Conservation (phyloP, 2,113 vertebrate genomes). For the Rhadina sibilatrix region DNA sequence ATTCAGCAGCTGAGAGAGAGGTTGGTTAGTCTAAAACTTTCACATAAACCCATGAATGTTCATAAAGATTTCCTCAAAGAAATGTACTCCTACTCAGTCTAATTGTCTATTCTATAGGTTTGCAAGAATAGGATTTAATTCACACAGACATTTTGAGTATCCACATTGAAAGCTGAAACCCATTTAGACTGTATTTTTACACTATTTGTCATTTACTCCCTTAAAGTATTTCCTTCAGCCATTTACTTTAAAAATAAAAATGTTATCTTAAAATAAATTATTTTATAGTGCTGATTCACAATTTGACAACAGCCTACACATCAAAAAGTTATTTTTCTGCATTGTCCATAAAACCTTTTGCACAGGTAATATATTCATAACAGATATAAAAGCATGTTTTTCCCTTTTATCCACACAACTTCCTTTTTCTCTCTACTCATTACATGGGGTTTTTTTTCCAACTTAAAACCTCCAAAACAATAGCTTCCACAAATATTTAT, state of each 20-base stretch:
- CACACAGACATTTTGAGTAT: neutral
- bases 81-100: neutral
- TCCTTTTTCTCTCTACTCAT: neutral
- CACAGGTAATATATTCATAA: neutral
- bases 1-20: neutral
- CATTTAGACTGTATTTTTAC: neutral
- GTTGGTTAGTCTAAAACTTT: neutral
- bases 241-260: neutral
- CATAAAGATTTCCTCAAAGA: neutral
- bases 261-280: neutral
- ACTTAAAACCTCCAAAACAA: neutral
- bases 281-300: neutral
- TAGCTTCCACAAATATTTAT: neutral
- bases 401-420: neutral
- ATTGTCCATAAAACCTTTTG: neutral
- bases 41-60: neutral
- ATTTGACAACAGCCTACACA: neutral
- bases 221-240: neutral
- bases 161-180: neutral
- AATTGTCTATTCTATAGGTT: neutral
- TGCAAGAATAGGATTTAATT: neutral
- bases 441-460: rapidly evolving
- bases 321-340: neutral
- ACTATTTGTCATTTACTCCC: neutral
- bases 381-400: neutral